Evolutionary conservation across 1,140 invertebrate species (phyloP), one percentile per base, ranked within the genome.

Genomic region (Eulimnadia texana): DNA sequence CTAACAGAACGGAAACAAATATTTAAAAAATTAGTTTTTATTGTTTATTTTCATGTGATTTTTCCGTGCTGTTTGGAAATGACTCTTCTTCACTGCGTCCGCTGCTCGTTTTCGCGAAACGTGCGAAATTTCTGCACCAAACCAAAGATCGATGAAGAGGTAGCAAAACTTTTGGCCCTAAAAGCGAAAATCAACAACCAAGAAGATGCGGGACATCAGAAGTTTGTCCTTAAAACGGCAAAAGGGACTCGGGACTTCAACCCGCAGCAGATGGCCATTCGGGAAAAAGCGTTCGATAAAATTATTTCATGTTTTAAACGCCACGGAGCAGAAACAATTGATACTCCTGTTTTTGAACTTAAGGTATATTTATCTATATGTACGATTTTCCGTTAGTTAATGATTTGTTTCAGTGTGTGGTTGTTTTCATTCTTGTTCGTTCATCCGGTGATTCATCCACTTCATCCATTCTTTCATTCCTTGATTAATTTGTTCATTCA

Each of bases 321-420:
- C 59, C 95, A 99, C 72, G 97, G 96, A n/a, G 97, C 93, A 53
- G 91, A 94, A 71, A 90, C 92, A 19, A 96, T 99, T 71, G 97
- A 99, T 70, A 99, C 97, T 50, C 97, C 97, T 60, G 89, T 99
- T 16, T 99, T 99, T 80, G 97, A 99, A 77, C 74, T 98, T 10
- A 98, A 94, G 80, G 91, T 94, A n/a, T 74, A 70, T 66, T 65
- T 56, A 9, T 16, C 19, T 56, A 60, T 13, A 25, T 6, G n/a
- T n/a, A n/a, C n/a, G n/a, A n/a, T n/a, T n/a, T n/a, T n/a, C n/a
- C n/a, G n/a, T n/a, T n/a, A n/a, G n/a, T n/a, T n/a, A n/a, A n/a
- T n/a, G n/a, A n/a, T n/a, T n/a, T n/a, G n/a, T n/a, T n/a, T n/a
- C n/a, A n/a, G n/a, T n/a, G n/a, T n/a, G n/a, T n/a, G n/a, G n/a